These are phyloP conservation scores for Xylophagus ater DNA, from an alignment of 2,888 invertebrate genomes.

Conservation along the genomic window DNA sequence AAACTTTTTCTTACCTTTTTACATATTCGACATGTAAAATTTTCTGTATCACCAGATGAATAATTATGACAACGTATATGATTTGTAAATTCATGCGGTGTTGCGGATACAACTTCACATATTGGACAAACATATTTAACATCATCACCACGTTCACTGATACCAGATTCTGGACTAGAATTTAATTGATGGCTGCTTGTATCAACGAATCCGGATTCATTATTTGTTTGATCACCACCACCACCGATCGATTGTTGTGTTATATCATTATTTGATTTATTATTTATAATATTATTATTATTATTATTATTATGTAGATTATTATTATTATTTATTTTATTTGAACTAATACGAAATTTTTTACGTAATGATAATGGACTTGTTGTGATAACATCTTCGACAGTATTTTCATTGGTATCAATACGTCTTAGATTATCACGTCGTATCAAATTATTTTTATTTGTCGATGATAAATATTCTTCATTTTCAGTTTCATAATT, in stretches of 20 bases:
- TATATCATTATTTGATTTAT: constrained; percentile 2
- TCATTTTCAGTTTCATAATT: constrained; percentile 20
- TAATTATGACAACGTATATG: constrained; percentile 57
- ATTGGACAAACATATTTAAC: constrained; percentile 50
- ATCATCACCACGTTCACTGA: constrained; percentile 29
- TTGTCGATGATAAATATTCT: constrained; percentile 22
- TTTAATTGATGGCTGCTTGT: constrained; percentile 23
- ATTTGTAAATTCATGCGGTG: constrained; percentile 55
- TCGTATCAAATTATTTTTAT: constrained; percentile 5
- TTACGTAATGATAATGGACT: constrained; percentile 32
- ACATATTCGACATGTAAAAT: constrained; percentile 40
- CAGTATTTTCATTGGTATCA: constrained; percentile 19
- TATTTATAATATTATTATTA: constrained; percentile 11
- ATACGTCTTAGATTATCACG: constrained; percentile 13
- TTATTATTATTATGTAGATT: constrained; percentile 10
- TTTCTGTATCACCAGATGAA: constrained; percentile 40
- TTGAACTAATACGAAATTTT: constrained; percentile 34
- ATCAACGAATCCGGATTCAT: constrained; percentile 37
- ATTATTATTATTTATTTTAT: constrained; percentile 9
- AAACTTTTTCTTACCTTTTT: constrained; percentile 35
- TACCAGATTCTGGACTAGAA: constrained; percentile 34
- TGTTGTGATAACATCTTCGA: not conserved
- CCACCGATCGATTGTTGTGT: constrained; percentile 1
- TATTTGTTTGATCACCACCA: constrained; percentile 19
- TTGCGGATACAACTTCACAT: constrained; percentile 49